Conservation (phyloP, 2,113 vertebrate genomes). For the Silurus meridionalis region DNA sequence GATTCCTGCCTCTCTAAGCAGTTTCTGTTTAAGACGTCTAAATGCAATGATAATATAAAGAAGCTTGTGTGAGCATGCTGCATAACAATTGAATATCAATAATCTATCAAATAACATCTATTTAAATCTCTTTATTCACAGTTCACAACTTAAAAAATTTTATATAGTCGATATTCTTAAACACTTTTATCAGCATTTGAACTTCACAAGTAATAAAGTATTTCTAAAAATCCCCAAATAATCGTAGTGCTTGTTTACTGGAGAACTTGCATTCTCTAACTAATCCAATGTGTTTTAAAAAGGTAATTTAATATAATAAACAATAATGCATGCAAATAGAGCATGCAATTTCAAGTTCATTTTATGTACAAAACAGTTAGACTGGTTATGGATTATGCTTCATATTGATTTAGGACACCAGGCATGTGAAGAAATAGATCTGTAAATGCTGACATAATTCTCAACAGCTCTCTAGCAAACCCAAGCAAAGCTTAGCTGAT, state of each 20-base stretch:
- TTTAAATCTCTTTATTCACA: not conserved
- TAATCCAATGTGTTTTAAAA: conserved; percentile 43
- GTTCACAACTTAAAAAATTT: too few species aligned
- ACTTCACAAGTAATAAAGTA: conserved; percentile 42
- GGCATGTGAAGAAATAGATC: not conserved
- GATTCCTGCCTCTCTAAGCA: not conserved
- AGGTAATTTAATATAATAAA: not conserved
- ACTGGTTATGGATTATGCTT: not conserved
- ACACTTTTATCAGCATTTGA: conserved; percentile 54
- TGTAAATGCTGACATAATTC: conserved; percentile 12
- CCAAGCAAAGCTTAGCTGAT: not conserved
- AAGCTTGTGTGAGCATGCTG: not conserved
- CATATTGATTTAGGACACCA: not conserved
- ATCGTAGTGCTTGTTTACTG: conserved; percentile 47
- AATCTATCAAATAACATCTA: not conserved
- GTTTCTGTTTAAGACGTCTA: not conserved
- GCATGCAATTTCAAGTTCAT: not conserved
- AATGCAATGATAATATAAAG: not conserved
- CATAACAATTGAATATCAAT: not conserved
- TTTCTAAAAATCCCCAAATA: conserved; percentile 61
- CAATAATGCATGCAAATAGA: not conserved
- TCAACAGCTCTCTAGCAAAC: not conserved
- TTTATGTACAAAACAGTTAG: not conserved
- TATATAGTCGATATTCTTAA: not conserved
- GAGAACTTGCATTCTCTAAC: conserved; percentile 33